phyloP scores from a whole-genome alignment of 2,113 vertebrate genomes.

The Myrmecobius fasciatus region DNA sequence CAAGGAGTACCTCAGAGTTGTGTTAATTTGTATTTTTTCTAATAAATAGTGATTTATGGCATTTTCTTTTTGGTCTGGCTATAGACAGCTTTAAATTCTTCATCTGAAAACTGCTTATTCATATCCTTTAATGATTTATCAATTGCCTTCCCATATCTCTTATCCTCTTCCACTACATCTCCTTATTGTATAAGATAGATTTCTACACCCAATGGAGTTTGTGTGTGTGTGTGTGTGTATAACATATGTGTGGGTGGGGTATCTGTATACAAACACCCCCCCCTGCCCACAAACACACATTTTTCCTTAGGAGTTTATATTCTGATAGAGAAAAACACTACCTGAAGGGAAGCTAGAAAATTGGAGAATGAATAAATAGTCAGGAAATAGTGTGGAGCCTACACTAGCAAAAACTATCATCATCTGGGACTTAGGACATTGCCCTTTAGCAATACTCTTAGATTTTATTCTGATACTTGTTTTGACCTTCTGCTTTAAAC shows the following conservation, averaged over 20 bases:
- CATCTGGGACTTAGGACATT: background rate
- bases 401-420: background rate
- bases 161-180: background rate
- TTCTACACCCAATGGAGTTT: background rate
- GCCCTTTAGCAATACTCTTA: background rate
- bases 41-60: too few species aligned
- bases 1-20: too few species aligned
- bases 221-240: background rate
- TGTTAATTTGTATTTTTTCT: too few species aligned
- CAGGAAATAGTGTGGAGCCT: background rate
- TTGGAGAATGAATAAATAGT: background rate
- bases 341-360: background rate
- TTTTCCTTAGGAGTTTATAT: background rate
- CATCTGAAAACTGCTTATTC: too few species aligned
- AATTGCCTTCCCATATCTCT: background rate
- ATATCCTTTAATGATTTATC: background rate
- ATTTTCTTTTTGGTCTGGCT: too few species aligned
- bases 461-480: background rate
- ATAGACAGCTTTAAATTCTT: too few species aligned
- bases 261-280: too few species aligned
- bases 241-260: too few species aligned
- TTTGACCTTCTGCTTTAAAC: background rate
- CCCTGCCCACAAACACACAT: background rate
- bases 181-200: background rate
- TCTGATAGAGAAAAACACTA: background rate